These are phyloP conservation scores for Herpailurus yagouaroundi DNA, from an alignment of 2,113 vertebrate species.

Conservation along the genomic window DNA sequence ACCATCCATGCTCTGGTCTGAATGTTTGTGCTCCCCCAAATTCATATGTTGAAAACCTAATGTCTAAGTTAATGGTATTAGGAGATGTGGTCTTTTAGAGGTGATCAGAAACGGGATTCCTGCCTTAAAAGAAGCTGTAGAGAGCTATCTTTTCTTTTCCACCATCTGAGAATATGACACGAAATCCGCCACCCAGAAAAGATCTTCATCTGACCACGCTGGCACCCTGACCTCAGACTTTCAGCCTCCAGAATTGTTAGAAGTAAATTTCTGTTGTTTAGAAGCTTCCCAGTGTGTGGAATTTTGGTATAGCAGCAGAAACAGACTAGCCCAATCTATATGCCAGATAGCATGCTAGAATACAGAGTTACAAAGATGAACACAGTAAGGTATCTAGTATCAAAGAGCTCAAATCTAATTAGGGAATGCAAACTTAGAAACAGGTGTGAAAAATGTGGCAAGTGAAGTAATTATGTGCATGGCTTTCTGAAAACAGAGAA, in stretches of 20 bases:
- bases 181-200: not conserved
- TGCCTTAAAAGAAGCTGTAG: not conserved
- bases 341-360: not conserved
- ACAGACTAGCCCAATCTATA: not conserved
- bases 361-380: not conserved
- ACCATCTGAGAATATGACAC: not conserved
- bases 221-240: not conserved
- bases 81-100: not conserved
- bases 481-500: not conserved
- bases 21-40: not conserved
- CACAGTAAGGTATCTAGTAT: not conserved
- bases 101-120: not conserved
- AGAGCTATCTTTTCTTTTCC: not conserved
- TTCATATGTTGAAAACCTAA: not conserved
- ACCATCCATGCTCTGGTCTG: not conserved
- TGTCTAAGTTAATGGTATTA: not conserved
- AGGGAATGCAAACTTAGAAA: not conserved
- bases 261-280: not conserved
- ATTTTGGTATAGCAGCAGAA: not conserved
- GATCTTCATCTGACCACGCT: not conserved
- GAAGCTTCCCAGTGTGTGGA: not conserved
- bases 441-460: not conserved
- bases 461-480: not conserved
- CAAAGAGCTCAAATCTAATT: not conserved
- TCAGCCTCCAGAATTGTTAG: not conserved